These are phyloP conservation scores for Hippocampus guttulatus DNA, from an alignment of 2,113 vertebrate species.

Conservation along the genomic window DNA sequence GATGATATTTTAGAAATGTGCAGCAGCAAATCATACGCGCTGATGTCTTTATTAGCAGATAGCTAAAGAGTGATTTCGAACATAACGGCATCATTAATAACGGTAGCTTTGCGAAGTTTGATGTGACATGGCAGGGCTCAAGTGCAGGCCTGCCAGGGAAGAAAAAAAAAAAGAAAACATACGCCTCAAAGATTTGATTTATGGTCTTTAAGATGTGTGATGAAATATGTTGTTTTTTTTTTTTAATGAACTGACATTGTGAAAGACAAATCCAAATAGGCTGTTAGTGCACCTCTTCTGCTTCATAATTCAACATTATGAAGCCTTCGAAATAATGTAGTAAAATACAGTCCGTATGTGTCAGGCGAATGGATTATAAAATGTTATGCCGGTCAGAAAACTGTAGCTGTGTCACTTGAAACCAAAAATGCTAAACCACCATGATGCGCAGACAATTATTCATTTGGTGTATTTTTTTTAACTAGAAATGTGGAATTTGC, in stretches of 20 bases:
- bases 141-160: background rate
- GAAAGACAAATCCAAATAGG: background rate
- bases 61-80: conserved; percentile 26
- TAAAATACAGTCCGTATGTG: background rate
- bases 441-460: background rate
- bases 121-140: background rate
- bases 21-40: conserved; percentile 18
- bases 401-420: background rate
- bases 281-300: background rate
- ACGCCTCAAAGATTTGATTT: too few species aligned
- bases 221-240: background rate
- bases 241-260: background rate
- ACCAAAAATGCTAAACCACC: background rate
- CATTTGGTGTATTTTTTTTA: background rate
- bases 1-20: background rate
- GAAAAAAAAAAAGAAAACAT: background rate
- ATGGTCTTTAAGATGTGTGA: background rate
- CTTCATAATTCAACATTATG: background rate
- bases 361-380: background rate
- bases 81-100: conserved; percentile 6
- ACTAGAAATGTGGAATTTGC: background rate
- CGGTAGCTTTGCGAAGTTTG: background rate
- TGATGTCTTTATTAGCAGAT: conserved; percentile 20
- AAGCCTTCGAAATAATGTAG: background rate
- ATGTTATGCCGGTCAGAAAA: background rate